Conservation (phyloP, 2,113 vertebrate species). For the Rhea americana region DNA sequence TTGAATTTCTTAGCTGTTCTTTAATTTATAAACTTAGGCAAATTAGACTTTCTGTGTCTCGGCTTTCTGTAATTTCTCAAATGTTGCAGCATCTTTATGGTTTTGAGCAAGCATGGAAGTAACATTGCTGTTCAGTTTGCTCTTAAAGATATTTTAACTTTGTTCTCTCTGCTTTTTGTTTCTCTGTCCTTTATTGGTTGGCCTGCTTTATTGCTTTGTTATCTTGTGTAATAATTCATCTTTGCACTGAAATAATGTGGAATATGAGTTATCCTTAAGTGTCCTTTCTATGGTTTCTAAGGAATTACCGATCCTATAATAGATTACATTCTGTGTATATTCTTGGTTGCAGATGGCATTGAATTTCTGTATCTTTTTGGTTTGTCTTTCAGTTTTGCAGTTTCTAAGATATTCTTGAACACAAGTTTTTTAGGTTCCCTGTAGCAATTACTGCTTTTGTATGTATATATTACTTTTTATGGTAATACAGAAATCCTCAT, state of each 20-base stretch:
- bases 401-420: background rate
- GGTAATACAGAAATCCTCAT: background rate
- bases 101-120: background rate
- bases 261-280: background rate
- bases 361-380: background rate
- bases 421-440: background rate
- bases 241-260: background rate
- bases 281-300: background rate
- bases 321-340: background rate
- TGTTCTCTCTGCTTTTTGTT: background rate
- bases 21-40: background rate
- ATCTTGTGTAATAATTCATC: background rate
- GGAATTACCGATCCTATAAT: background rate
- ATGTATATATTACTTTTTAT: background rate
- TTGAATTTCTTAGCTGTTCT: background rate
- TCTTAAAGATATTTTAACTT: background rate
- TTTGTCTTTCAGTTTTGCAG: background rate
- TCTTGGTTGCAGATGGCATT: background rate
- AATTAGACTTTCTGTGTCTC: background rate
- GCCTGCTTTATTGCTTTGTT: background rate
- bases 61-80: background rate
- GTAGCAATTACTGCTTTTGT: background rate
- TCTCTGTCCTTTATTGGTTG: background rate
- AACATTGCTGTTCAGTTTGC: background rate
- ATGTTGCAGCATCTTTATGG: background rate